Percentiles rank a stretch among this genome's conserved stretches.
phyloP scores from a whole-genome alignment of 1,140 invertebrate genomes.

The Zaprionus capensis region DNA sequence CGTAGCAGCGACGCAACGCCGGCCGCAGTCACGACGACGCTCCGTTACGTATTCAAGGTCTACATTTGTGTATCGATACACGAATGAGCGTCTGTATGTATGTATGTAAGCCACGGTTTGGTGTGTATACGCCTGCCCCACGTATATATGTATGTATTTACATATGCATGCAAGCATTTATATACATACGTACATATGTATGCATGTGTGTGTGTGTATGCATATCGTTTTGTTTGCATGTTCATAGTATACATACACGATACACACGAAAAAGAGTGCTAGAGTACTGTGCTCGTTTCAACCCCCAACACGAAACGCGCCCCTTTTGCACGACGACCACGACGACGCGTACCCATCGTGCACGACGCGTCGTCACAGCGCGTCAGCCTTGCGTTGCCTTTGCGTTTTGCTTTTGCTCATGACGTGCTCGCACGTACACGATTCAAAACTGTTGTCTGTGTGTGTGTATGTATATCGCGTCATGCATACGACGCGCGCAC shows the following conservation, averaged over 20 bases:
- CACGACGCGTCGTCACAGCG: conserved; percentile 37
- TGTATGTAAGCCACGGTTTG: conserved; percentile 31
- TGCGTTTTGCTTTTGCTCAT: conserved; percentile 59
- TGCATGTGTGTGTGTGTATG: background rate
- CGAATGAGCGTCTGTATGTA: conserved; percentile 28
- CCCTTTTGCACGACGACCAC: conserved; percentile 42
- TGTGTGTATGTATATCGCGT: conserved; percentile 24
- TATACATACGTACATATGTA: conserved; percentile 30
- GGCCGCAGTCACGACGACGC: conserved; percentile 28
- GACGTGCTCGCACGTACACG: conserved; percentile 70
- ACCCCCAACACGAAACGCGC: conserved; percentile 50
- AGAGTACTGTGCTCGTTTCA: conserved; percentile 39
- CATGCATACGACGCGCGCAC: conserved; percentile 30
- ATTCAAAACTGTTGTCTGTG: conserved; percentile 50
- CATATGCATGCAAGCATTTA: conserved; percentile 4
- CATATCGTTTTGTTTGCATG: conserved; percentile 7
- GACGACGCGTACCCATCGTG: conserved; percentile 1
- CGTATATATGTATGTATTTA: conserved; percentile 21
- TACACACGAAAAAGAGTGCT: conserved; percentile 6
- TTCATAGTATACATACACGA: conserved; percentile 44
- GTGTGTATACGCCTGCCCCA: conserved; percentile 37
- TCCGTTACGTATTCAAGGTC: conserved; percentile 72
- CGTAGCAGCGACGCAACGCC: conserved; percentile 37
- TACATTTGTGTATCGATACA: conserved; percentile 70
- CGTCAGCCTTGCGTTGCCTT: conserved; percentile 45